Evolutionary conservation across 2,888 invertebrate species (phyloP).

Genomic region (Meloe dianella): DNA sequence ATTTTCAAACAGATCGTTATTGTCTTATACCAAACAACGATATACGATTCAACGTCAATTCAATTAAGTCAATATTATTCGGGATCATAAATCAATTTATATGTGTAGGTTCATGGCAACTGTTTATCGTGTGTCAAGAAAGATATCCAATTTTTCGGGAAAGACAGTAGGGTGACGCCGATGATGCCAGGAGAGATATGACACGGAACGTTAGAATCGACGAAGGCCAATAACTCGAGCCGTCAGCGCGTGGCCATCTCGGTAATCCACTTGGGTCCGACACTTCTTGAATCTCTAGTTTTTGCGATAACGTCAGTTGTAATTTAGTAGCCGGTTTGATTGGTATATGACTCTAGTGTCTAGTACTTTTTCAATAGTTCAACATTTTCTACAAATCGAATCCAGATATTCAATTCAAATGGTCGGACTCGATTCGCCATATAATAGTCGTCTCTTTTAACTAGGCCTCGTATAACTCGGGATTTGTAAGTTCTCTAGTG

Average conservation of each 20-base stretch:
- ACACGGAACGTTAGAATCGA: conserved; percentile 55
- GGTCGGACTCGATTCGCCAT: conserved; percentile 22
- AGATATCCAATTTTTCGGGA: conserved; percentile 46
- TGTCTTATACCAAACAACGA: not conserved
- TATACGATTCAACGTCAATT: not conserved
- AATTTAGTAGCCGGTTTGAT: conserved; percentile 57
- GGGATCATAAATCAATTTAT: conserved; percentile 36
- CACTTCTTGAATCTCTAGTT: conserved; percentile 55
- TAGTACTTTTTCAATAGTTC: conserved; percentile 47
- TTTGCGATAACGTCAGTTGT: conserved; percentile 58
- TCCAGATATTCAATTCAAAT: conserved; percentile 32
- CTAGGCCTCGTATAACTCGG: conserved; percentile 38
- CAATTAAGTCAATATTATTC: conserved; percentile 25
- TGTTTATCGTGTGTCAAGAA: conserved; percentile 48
- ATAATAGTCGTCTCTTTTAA: conserved; percentile 37
- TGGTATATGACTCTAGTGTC: conserved; percentile 52
- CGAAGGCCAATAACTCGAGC: conserved; percentile 56
- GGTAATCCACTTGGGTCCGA: conserved; percentile 58
- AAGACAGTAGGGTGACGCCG: conserved; percentile 44
- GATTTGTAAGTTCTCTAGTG: conserved; percentile 36
- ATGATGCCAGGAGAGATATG: conserved; percentile 49
- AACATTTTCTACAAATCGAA: conserved; percentile 29
- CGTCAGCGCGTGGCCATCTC: conserved; percentile 54
- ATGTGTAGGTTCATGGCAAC: conserved; percentile 42
- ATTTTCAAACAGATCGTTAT: conserved; percentile 2